Evolutionary conservation across 2,888 invertebrate genomes (phyloP).

Genomic region (Congeria kusceri): DNA sequence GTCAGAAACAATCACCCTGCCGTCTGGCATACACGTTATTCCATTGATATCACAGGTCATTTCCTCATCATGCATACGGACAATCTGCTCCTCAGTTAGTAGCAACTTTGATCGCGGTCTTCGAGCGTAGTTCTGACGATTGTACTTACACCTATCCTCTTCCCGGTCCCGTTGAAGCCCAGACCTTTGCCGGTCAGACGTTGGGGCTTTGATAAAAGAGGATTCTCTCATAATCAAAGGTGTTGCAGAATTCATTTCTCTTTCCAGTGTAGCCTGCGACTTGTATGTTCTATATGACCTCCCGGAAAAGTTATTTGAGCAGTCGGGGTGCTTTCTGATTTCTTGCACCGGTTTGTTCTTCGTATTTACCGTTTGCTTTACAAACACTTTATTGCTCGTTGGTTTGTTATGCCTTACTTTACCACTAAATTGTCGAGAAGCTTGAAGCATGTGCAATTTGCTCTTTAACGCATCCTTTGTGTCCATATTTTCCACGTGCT

Average conservation of each 20-base stretch:
- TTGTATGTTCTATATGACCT: too few species aligned
- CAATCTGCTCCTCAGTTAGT: slow-evolving; percentile 10
- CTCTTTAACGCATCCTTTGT: too few species aligned
- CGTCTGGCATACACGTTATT: slow-evolving; percentile 45
- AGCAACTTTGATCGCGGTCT: slow-evolving; percentile 9
- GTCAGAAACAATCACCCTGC: slow-evolving; percentile 32
- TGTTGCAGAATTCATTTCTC: neutral
- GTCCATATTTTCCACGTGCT: too few species aligned
- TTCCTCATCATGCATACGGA: slow-evolving; percentile 23
- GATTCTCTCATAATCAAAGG: slow-evolving; percentile 18
- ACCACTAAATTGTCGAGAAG: too few species aligned
- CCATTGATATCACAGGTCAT: slow-evolving; percentile 26
- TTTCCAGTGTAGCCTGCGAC: too few species aligned
- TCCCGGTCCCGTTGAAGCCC: slow-evolving; percentile 12
- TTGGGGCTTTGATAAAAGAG: neutral
- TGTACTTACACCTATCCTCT: slow-evolving; percentile 18
- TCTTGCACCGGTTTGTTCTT: too few species aligned
- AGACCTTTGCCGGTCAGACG: slow-evolving; percentile 1
- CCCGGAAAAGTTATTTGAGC: too few species aligned
- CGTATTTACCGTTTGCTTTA: too few species aligned
- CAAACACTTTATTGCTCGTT: too few species aligned
- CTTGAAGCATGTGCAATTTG: too few species aligned
- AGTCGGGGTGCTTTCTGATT: too few species aligned
- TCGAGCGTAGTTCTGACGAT: slow-evolving; percentile 19
- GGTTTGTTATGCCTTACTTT: too few species aligned